A percentile compares a stretch with the other conserved stretches of the same genome.
Conservation (phyloP, 2,113 vertebrate species). For the Hemiprocne comata region DNA sequence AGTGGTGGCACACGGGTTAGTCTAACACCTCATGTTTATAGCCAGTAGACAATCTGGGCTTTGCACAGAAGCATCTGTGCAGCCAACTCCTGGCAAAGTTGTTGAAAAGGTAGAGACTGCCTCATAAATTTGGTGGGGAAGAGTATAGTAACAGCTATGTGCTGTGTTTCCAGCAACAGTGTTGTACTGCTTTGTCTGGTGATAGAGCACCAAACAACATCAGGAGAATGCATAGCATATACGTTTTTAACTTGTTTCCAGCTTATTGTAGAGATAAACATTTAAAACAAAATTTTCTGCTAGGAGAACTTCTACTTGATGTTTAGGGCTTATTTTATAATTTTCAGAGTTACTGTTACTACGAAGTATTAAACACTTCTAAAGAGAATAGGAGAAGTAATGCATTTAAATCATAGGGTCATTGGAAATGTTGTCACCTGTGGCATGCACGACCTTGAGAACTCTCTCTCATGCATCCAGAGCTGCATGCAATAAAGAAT, state of each 20-base stretch:
- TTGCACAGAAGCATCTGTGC: neutral
- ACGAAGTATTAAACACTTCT: neutral
- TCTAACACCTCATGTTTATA: neutral
- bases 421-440: neutral
- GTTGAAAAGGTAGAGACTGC: neutral
- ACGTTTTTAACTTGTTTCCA: neutral
- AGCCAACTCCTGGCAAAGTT: neutral
- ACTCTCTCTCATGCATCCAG: no score
- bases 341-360: neutral
- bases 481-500: no score
- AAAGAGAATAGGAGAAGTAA: neutral
- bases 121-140: neutral
- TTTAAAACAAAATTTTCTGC: neutral
- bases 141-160: neutral
- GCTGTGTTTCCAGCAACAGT: neutral
- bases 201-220: neutral
- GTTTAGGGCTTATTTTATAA: neutral
- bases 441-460: no score
- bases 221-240: neutral
- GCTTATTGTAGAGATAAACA: neutral
- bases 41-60: neutral
- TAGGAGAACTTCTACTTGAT: neutral
- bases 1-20: neutral
- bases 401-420: neutral
- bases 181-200: neutral